These are phyloP conservation scores for Megaceryle torquata DNA, from an alignment of 2,113 vertebrate species.

Conservation along the genomic window DNA sequence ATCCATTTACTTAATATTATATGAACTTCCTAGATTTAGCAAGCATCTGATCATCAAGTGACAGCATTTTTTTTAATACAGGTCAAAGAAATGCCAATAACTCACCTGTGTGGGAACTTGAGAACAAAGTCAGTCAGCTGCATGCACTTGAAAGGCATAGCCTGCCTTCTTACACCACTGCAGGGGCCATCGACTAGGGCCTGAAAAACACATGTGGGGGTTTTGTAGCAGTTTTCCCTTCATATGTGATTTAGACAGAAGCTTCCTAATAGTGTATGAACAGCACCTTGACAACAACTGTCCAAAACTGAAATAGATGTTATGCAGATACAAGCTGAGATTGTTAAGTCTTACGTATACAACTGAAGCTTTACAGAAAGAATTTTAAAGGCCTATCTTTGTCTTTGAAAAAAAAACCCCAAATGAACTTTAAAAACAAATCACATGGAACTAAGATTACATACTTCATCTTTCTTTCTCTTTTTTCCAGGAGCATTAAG, in stretches of 20 bases:
- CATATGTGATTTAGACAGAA: not conserved
- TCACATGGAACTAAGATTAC: accelerated
- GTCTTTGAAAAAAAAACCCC: not conserved
- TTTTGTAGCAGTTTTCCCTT: not conserved
- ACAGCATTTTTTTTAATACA: not conserved
- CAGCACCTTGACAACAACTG: not conserved
- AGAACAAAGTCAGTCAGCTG: slow-evolving; percentile 91
- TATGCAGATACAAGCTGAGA: accelerated
- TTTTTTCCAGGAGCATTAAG: not conserved
- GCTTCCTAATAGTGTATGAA: accelerated
- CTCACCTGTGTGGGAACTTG: slow-evolving; percentile 91
- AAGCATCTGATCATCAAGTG: not conserved
- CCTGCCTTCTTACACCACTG: slow-evolving; percentile 89
- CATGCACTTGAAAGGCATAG: slow-evolving; percentile 93
- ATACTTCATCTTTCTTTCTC: no score
- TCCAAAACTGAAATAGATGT: accelerated
- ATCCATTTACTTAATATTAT: not conserved
- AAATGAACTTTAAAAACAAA: not conserved
- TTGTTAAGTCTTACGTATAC: not conserved
- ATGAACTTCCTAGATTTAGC: not conserved
- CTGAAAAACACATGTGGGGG: slow-evolving; percentile 21
- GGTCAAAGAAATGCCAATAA: not conserved
- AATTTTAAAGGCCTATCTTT: not conserved
- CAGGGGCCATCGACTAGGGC: slow-evolving; percentile 94
- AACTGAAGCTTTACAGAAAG: not conserved